A percentile compares a stretch with the other conserved stretches of the same genome.
phyloP scores from a whole-genome alignment of 2,113 vertebrate genomes.

The Stercorarius parasiticus region DNA sequence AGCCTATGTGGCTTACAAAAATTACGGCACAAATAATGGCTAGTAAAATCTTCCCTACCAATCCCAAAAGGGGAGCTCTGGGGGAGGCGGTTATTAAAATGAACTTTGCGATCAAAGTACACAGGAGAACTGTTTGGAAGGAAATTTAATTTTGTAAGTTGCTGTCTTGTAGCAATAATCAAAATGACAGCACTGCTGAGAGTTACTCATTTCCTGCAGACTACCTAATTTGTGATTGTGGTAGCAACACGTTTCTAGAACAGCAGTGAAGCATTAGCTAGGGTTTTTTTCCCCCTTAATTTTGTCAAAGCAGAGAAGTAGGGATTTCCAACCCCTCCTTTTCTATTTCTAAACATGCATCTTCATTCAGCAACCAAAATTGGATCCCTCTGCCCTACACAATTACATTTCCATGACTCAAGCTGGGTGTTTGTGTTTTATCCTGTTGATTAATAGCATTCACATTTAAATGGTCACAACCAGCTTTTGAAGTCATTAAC shows the following conservation, averaged over 20 bases:
- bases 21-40: background rate
- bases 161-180: constrained; percentile 38
- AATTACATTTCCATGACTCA: constrained; percentile 58
- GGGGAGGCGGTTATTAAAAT: background rate
- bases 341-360: background rate
- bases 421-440: constrained; percentile 52
- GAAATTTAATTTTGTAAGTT: constrained; percentile 54
- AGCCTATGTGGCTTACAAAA: background rate
- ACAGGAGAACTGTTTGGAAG: background rate
- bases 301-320: background rate
- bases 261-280: background rate
- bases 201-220: constrained; percentile 46
- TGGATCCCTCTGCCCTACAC: constrained; percentile 33
- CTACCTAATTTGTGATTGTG: constrained; percentile 28
- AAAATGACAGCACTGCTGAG: constrained; percentile 56
- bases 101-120: constrained; percentile 8
- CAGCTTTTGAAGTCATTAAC: constrained; percentile 64
- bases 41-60: background rate
- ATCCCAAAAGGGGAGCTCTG: background rate
- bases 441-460: constrained; percentile 68
- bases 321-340: background rate
- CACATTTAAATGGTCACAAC: constrained; percentile 67
- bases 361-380: constrained; percentile 53
- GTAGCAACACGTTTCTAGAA: constrained; percentile 33
- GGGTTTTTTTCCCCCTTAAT: background rate